Percentiles rank a stretch among this genome's conserved stretches.
phyloP scores from a whole-genome alignment of 2,888 invertebrate species.

The Sussaba pulchella region DNA sequence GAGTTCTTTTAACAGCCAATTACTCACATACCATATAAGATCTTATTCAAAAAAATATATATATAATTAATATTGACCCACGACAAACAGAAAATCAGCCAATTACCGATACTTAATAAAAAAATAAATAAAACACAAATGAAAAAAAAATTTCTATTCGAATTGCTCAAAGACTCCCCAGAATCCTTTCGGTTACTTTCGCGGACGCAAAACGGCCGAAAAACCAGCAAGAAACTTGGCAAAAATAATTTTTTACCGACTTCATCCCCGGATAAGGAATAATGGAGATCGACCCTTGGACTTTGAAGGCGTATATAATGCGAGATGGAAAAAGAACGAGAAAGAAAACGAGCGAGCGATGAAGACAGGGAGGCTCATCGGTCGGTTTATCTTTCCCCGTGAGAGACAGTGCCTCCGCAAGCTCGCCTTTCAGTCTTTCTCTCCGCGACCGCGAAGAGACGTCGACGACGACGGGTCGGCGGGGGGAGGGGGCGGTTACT shows the following conservation, averaged over 20 bases:
- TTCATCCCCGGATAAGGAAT: neutral
- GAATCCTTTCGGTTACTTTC: neutral
- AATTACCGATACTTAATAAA: too few relatives aligned
- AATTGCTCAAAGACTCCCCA: neutral
- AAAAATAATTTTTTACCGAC: neutral
- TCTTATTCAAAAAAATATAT: too few relatives aligned
- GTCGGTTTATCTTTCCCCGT: slow-evolving; percentile 47
- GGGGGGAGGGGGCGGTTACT: too few relatives aligned
- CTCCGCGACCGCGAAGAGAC: slow-evolving; percentile 21
- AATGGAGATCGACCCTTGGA: slow-evolving; percentile 12
- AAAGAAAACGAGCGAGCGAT: slow-evolving; percentile 13
- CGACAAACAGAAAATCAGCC: too few relatives aligned
- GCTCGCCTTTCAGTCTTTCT: slow-evolving; percentile 45
- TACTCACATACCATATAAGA: neutral
- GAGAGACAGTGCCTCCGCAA: slow-evolving; percentile 27
- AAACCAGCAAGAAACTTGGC: neutral
- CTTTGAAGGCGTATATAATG: slow-evolving; percentile 20
- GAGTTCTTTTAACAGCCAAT: neutral
- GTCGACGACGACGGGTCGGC: too few relatives aligned
- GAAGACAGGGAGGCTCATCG: slow-evolving; percentile 46
- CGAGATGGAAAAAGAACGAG: slow-evolving; percentile 6
- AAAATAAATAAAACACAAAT: neutral
- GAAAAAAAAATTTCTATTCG: neutral
- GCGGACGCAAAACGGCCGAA: neutral
- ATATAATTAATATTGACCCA: too few relatives aligned